phyloP scores from a whole-genome alignment of 2,797 vertebrate genomes.

The Champsocephalus gunnari region DNA sequence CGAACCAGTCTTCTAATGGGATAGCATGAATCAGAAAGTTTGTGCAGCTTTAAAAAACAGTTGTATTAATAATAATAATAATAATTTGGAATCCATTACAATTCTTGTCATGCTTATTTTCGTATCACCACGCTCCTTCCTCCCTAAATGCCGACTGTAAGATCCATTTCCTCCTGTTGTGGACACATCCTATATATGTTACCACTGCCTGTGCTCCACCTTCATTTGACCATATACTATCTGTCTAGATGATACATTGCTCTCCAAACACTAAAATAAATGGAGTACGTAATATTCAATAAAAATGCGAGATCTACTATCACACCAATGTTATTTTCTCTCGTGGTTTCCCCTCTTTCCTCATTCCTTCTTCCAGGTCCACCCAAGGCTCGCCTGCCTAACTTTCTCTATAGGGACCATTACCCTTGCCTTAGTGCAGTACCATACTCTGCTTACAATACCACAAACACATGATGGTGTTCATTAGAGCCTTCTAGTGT shows the following conservation, averaged over 20 bases:
- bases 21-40: background rate
- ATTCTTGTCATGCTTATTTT: slow-evolving; percentile 3
- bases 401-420: slow-evolving; percentile 13
- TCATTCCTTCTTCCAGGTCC: slow-evolving; percentile 2
- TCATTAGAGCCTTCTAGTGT: slow-evolving; percentile 36
- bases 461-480: slow-evolving; percentile 18
- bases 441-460: slow-evolving; percentile 7
- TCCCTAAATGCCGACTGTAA: slow-evolving; percentile 9
- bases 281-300: slow-evolving; percentile 64
- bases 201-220: slow-evolving; percentile 12
- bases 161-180: slow-evolving; percentile 30
- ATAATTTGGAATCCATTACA: background rate
- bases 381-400: slow-evolving; percentile 2
- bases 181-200: slow-evolving; percentile 1
- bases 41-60: background rate
- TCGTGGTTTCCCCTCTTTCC: slow-evolving; percentile 2
- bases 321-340: slow-evolving; percentile 34
- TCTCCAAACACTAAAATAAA: slow-evolving; percentile 47
- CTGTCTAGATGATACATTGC: slow-evolving; percentile 65
- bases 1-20: background rate
- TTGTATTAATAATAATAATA: background rate
- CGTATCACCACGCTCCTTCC: background rate
- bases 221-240: slow-evolving; percentile 28
- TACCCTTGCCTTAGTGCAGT: slow-evolving; percentile 9
- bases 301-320: slow-evolving; percentile 62